phyloP scores from a whole-genome alignment of 2,113 vertebrate species.

The Gorsachius goisagi region DNA sequence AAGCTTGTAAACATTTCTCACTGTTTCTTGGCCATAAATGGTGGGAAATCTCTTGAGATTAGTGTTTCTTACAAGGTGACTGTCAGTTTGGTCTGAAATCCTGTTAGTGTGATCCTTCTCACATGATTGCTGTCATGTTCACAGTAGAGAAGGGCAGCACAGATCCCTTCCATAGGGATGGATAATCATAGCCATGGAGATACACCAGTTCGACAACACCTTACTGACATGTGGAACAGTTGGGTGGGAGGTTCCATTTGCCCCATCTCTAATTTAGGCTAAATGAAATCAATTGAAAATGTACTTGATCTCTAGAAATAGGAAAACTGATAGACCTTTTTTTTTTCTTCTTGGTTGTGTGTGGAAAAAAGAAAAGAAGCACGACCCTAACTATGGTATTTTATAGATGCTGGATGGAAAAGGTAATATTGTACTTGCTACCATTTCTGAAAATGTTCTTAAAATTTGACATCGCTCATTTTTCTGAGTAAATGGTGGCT shows the following conservation, averaged over 20 bases:
- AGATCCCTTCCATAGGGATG: not conserved
- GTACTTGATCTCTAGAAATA: not conserved
- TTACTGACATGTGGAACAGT: not conserved
- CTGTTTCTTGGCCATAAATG: constrained; percentile 45
- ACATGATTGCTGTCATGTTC: not conserved
- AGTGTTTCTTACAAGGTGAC: not conserved
- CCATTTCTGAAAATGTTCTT: not conserved
- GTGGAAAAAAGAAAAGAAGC: not conserved
- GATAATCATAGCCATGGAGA: not conserved
- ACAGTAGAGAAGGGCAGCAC: not conserved
- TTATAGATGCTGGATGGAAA: not conserved
- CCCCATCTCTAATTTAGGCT: not conserved
- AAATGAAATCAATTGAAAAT: not conserved
- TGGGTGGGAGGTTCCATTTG: not conserved
- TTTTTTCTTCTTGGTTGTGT: not conserved
- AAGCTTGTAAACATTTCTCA: constrained; percentile 22
- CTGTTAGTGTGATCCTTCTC: constrained; percentile 40
- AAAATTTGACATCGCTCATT: not conserved
- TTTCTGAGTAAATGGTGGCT: not conserved
- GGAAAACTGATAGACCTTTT: not conserved
- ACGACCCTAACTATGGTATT: not conserved
- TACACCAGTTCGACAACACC: not conserved
- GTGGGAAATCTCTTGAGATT: constrained; percentile 46
- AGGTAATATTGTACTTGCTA: not conserved
- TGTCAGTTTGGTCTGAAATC: constrained; percentile 46